phyloP scores from a whole-genome alignment of 2,797 vertebrate species.

The Allobates femoralis region DNA sequence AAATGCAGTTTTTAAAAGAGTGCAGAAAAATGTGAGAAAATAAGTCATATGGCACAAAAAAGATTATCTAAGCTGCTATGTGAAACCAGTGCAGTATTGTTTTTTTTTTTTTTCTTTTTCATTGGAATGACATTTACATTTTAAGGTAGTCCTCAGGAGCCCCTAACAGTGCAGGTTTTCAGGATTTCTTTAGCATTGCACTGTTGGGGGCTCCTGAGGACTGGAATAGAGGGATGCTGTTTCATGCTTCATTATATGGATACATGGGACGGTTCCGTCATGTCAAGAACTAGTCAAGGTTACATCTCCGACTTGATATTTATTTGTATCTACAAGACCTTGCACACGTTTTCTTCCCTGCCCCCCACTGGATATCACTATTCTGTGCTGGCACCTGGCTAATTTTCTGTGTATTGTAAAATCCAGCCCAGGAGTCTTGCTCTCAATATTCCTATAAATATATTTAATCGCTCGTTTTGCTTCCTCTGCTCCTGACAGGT shows the following conservation, averaged over 20 bases:
- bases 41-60: too few relatives aligned
- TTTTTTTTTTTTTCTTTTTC: too few relatives aligned
- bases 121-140: too few relatives aligned
- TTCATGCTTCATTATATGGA: not conserved
- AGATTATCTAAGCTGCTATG: too few relatives aligned
- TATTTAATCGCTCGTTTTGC: slow-evolving; percentile 61
- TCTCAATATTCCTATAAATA: slow-evolving; percentile 62
- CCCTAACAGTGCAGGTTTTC: too few relatives aligned
- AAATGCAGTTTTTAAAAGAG: too few relatives aligned
- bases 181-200: too few relatives aligned
- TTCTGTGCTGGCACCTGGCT: slow-evolving; percentile 45
- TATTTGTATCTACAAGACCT: not conserved
- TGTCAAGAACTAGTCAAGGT: not conserved
- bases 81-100: too few relatives aligned
- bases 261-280: not conserved
- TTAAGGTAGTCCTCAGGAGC: too few relatives aligned
- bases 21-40: too few relatives aligned
- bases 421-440: slow-evolving; percentile 53
- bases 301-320: not conserved
- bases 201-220: too few relatives aligned
- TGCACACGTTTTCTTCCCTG: not conserved
- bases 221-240: too few relatives aligned
- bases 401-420: slow-evolving; percentile 60
- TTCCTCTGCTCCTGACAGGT: slow-evolving; percentile 57
- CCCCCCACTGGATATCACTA: slow-evolving; percentile 30